phyloP scores from a whole-genome alignment of 2,888 invertebrate genomes.

The Acanthosoma haemorrhoidale region DNA sequence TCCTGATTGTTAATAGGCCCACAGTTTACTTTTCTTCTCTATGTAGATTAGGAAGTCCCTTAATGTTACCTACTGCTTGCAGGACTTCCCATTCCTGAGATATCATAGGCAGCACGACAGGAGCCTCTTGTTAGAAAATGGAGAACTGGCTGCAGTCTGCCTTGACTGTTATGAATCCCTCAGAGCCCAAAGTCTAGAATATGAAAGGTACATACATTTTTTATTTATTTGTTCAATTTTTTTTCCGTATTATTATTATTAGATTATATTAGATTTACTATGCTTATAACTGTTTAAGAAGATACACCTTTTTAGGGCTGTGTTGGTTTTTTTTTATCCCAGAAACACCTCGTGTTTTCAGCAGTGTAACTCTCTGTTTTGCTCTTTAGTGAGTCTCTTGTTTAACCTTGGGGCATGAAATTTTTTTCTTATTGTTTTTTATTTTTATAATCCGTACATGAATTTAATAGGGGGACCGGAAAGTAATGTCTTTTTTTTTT shows the following conservation, averaged over 20 bases:
- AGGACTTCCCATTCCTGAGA: conserved; percentile 83
- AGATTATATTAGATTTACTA: not conserved
- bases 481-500: too few species aligned
- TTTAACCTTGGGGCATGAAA: too few species aligned
- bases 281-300: not conserved
- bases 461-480: too few species aligned
- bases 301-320: not conserved
- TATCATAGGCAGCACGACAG: conserved; percentile 79
- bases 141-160: conserved; percentile 85
- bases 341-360: too few species aligned
- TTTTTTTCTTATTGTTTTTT: too few species aligned
- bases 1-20: too few species aligned
- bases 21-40: not conserved
- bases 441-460: too few species aligned
- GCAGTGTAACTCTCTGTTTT: too few species aligned
- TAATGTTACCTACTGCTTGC: conserved; percentile 36
- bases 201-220: conserved; percentile 52
- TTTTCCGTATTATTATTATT: not conserved
- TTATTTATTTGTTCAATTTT: not conserved
- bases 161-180: conserved; percentile 89
- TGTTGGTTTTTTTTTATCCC: too few species aligned
- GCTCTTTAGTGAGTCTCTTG: too few species aligned
- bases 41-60: not conserved
- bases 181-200: conserved; percentile 82
- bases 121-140: conserved; percentile 78